A percentile compares a stretch with the other conserved stretches of the same genome.
These are phyloP conservation scores for Danionella dracula DNA, from an alignment of 2,797 vertebrate genomes.

Conservation along the genomic window DNA sequence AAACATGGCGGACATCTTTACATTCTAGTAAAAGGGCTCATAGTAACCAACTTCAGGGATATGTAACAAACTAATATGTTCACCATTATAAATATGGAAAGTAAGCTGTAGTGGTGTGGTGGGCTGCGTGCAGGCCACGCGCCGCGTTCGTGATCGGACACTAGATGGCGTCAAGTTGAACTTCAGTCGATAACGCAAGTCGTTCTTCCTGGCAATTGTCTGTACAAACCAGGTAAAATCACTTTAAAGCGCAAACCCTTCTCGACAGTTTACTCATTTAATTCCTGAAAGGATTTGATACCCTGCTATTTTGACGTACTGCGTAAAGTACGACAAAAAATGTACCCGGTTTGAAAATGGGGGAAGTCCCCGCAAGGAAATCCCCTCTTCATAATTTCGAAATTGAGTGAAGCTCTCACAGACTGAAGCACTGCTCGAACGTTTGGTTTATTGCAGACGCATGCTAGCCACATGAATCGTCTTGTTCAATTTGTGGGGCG, in stretches of 20 bases:
- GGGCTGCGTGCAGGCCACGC: too few relatives aligned
- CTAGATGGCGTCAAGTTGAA: background rate
- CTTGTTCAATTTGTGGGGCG: constrained; percentile 14
- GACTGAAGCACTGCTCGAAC: constrained; percentile 24
- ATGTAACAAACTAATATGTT: too few relatives aligned
- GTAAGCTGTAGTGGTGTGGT: too few relatives aligned
- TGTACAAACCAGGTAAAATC: background rate
- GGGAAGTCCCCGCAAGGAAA: constrained; percentile 59
- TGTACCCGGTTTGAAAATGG: constrained; percentile 19
- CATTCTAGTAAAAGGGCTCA: too few relatives aligned
- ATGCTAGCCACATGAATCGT: background rate
- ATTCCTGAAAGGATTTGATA: constrained; percentile 15
- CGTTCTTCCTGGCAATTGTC: background rate
- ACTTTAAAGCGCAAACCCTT: background rate
- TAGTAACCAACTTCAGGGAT: too few relatives aligned
- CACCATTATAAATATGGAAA: too few relatives aligned
- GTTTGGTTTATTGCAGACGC: constrained; percentile 4
- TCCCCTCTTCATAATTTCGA: constrained; percentile 46
- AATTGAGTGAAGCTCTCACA: constrained; percentile 31
- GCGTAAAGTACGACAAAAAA: constrained; percentile 50
- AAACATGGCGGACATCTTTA: too few relatives aligned
- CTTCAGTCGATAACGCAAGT: background rate
- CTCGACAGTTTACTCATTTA: constrained; percentile 16
- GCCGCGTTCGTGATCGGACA: background rate
- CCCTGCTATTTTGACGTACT: background rate